Evolutionary conservation across 2,113 vertebrate genomes (phyloP).

Genomic region (Sakesphorus luctuosus): DNA sequence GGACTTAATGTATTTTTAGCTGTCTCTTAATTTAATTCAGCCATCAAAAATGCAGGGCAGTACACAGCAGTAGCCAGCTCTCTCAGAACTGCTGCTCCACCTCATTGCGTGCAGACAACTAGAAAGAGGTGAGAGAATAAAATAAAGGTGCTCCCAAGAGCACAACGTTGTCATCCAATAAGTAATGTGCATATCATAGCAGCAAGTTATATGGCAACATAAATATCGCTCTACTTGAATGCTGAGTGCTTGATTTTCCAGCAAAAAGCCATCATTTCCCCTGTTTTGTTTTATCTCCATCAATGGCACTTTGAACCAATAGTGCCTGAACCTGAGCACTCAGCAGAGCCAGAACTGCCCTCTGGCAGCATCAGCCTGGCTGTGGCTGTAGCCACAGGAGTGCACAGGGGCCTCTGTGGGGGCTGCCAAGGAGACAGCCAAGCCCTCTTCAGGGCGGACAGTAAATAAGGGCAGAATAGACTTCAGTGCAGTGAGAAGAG

Average conservation of each 20-base stretch:
- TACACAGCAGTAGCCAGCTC: not conserved
- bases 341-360: not conserved
- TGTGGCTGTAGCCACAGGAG: accelerated
- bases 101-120: not conserved
- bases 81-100: not conserved
- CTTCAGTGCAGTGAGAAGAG: not conserved
- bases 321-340: not conserved
- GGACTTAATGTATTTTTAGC: not conserved
- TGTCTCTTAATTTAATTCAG: not conserved
- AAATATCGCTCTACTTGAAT: not conserved
- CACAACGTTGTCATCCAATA: accelerated
- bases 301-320: not conserved
- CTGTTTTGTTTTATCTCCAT: not conserved
- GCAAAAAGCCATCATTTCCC: not conserved
- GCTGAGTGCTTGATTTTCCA: not conserved
- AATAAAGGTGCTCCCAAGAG: not conserved
- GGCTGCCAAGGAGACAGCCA: not conserved
- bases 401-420: not conserved
- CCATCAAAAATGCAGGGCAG: not conserved
- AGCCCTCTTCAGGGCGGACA: not conserved
- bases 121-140: not conserved
- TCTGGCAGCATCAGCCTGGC: not conserved
- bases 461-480: not conserved
- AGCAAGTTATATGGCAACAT: not conserved
- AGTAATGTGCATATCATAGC: not conserved